Evolutionary conservation across 2,113 vertebrate genomes (phyloP).

Genomic region (Oenanthe oenanthe): DNA sequence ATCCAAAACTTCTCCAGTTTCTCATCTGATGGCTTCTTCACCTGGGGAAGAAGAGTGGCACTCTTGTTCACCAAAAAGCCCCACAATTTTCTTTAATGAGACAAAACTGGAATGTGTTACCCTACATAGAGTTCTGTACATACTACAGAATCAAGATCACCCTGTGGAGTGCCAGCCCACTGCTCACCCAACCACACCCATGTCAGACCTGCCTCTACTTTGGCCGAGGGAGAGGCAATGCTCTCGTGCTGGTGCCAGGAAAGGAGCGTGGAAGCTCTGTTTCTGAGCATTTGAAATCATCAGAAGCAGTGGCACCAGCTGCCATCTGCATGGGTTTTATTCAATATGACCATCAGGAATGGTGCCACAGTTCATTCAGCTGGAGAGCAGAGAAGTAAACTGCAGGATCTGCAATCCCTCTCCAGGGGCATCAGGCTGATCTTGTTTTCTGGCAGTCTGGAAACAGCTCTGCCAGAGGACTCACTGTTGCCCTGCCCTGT

Average conservation of each 20-base stretch:
- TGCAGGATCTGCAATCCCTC: neutral
- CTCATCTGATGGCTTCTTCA: slow-evolving; percentile 85
- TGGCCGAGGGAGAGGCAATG: neutral
- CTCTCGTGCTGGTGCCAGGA: accelerated
- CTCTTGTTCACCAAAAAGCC: neutral
- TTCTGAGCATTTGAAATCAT: neutral
- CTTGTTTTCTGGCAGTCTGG: neutral
- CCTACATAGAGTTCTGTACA: accelerated
- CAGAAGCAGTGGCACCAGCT: neutral
- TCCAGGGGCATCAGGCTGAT: accelerated
- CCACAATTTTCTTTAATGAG: neutral
- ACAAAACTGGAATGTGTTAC: neutral
- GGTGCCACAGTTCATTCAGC: neutral
- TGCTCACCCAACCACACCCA: neutral
- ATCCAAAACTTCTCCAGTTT: slow-evolving; percentile 91
- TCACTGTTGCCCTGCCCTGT: neutral
- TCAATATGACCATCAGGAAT: accelerated
- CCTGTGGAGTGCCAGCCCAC: neutral
- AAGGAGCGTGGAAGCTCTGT: neutral
- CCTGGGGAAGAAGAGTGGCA: slow-evolving; percentile 56
- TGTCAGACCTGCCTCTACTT: accelerated
- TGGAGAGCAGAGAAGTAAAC: neutral
- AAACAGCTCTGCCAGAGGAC: neutral
- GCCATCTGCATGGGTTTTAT: neutral
- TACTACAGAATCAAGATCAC: neutral